Percentiles rank a stretch among this genome's conserved stretches.
phyloP scores from a whole-genome alignment of 2,888 invertebrate species.

The Autographa pulchrina region DNA sequence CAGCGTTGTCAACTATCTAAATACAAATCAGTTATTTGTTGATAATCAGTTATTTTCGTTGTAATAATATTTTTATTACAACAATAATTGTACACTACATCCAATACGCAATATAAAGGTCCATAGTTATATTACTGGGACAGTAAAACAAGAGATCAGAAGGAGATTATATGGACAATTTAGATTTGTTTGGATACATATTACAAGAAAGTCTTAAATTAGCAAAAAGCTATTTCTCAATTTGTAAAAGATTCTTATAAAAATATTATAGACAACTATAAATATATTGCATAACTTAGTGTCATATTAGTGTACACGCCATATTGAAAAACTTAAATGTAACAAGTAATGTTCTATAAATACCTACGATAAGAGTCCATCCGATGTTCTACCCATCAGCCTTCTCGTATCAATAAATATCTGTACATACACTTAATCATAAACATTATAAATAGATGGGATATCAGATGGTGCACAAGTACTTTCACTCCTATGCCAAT shows the following conservation, averaged over 20 bases:
- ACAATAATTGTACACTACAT: slow-evolving; percentile 59
- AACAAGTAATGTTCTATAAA: slow-evolving; percentile 75
- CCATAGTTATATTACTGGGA: slow-evolving; percentile 55
- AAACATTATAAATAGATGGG: slow-evolving; percentile 64
- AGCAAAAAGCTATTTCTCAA: slow-evolving; percentile 70
- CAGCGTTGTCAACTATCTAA: slow-evolving; percentile 60
- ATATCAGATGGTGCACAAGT: slow-evolving; percentile 61
- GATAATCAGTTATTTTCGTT: slow-evolving; percentile 72
- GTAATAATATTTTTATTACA: slow-evolving; percentile 60
- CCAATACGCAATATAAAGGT: slow-evolving; percentile 54
- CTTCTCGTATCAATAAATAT: slow-evolving; percentile 82
- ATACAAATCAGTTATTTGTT: slow-evolving; percentile 68
- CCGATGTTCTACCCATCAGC: slow-evolving; percentile 75
- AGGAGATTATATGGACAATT: slow-evolving; percentile 67
- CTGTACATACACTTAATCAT: slow-evolving; percentile 81
- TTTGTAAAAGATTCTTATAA: slow-evolving; percentile 78
- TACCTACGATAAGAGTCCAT: slow-evolving; percentile 68
- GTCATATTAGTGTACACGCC: slow-evolving; percentile 76
- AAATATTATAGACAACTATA: slow-evolving; percentile 82
- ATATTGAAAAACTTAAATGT: slow-evolving; percentile 74
- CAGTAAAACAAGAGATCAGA: slow-evolving; percentile 71
- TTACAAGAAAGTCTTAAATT: slow-evolving; percentile 67
- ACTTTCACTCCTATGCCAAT: slow-evolving; percentile 46
- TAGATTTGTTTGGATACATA: slow-evolving; percentile 58
- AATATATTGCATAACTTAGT: slow-evolving; percentile 81